These are phyloP conservation scores for Nixonia krombeini DNA, from an alignment of 1,140 invertebrate genomes.

Conservation along the genomic window DNA sequence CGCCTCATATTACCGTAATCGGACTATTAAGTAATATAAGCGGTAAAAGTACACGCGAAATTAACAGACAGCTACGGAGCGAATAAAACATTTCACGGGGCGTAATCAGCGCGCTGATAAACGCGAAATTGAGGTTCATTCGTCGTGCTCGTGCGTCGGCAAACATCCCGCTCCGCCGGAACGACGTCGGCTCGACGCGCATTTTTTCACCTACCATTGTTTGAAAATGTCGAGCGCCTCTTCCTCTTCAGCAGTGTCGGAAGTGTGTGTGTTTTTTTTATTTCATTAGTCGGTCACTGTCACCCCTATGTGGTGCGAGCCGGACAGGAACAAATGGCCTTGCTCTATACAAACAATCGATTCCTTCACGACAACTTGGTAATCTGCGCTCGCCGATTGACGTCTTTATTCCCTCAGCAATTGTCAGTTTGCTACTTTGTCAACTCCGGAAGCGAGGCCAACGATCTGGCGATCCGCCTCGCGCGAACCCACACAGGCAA, in stretches of 20 bases:
- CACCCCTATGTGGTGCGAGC: constrained; percentile 94
- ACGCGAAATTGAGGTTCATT: no score
- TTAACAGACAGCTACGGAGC: constrained; percentile 8
- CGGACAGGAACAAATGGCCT: constrained; percentile 88
- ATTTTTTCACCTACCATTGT: no score
- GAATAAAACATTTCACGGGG: no score
- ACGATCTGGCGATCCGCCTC: constrained; percentile 94
- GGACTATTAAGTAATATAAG: constrained; percentile 32
- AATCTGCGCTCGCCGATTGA: constrained; percentile 88
- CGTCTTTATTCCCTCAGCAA: constrained; percentile 83
- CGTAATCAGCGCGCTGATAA: no score
- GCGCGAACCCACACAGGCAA: constrained; percentile 90
- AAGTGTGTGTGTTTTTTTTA: constrained; percentile 32
- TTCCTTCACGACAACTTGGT: constrained; percentile 97
- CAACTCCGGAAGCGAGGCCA: constrained; percentile 99
- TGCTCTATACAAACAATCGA: constrained; percentile 93
- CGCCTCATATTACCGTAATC: constrained; percentile 35
- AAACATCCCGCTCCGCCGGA: no score
- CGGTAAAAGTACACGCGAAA: constrained; percentile 17
- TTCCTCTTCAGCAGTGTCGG: no score
- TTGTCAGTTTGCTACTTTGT: constrained; percentile 97
- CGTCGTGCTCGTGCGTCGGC: no score
- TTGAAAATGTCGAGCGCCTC: no score
- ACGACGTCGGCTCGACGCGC: no score
- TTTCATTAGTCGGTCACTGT: constrained; percentile 95